Conservation (phyloP, 2,888 invertebrate genomes). For the Drosophila anomalata region DNA sequence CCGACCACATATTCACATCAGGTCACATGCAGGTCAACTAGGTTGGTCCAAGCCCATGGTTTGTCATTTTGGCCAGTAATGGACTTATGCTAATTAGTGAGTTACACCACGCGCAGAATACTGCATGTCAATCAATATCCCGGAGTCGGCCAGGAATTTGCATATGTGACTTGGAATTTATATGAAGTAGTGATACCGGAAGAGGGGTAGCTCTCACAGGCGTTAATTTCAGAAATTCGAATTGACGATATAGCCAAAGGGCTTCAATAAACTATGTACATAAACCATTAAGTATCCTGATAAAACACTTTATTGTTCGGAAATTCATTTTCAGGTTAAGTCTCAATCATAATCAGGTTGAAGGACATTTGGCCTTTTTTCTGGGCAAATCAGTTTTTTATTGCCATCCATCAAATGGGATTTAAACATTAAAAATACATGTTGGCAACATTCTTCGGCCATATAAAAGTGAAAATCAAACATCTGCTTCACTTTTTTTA, state of each 20-base stretch:
- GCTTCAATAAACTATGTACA: too few relatives aligned
- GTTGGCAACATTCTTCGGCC: conserved; percentile 45
- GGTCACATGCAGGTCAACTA: conserved; percentile 27
- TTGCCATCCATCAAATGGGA: conserved; percentile 58
- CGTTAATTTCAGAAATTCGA: neutral
- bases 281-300: too few relatives aligned
- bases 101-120: conserved; percentile 39
- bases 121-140: conserved; percentile 61
- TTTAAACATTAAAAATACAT: conserved; percentile 66
- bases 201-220: conserved; percentile 2
- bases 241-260: too few relatives aligned
- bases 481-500: conserved; percentile 54
- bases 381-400: conserved; percentile 47
- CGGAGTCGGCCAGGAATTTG: conserved; percentile 24
- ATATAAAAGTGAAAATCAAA: conserved; percentile 67
- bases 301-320: too few relatives aligned
- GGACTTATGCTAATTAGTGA: conserved; percentile 51
- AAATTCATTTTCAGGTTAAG: neutral
- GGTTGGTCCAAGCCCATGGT: neutral
- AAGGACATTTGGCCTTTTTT: neutral
- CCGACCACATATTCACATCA: conserved; percentile 31
- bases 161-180: conserved; percentile 17
- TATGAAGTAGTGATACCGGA: conserved; percentile 5
- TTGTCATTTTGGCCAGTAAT: conserved; percentile 34
- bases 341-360: conserved; percentile 8